Percentiles rank a stretch among this genome's conserved stretches.
These are phyloP conservation scores for Arothron firmamentum DNA, from an alignment of 2,113 vertebrate genomes.

Conservation along the genomic window DNA sequence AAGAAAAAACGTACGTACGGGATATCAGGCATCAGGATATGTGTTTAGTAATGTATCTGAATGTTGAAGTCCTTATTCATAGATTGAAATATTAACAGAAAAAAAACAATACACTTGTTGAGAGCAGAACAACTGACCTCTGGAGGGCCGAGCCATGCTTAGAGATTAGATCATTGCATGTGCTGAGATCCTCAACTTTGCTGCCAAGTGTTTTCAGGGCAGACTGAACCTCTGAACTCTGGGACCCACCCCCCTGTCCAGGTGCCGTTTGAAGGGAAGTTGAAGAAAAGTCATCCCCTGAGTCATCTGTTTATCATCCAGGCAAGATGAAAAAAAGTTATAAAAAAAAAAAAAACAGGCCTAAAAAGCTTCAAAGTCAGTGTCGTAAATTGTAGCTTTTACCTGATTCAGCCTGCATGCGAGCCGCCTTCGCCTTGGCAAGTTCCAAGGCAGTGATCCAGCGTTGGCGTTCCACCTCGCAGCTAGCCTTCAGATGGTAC, in stretches of 20 bases:
- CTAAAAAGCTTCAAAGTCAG: neutral
- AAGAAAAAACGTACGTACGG: neutral
- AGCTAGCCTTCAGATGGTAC: constrained; percentile 94
- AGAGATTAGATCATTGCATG: constrained; percentile 95
- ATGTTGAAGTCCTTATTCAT: constrained; percentile 79
- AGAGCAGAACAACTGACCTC: constrained; percentile 57
- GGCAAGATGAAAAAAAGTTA: neutral
- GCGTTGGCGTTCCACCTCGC: constrained; percentile 93
- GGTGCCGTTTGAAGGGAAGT: constrained; percentile 64
- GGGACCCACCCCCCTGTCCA: constrained; percentile 70
- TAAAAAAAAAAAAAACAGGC: too few relatives aligned
- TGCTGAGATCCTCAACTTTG: constrained; percentile 94
- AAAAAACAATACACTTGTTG: neutral
- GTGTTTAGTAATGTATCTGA: neutral
- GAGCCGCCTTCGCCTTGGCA: constrained; percentile 92
- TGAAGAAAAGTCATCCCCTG: constrained; percentile 82
- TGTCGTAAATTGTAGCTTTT: constrained; percentile 16
- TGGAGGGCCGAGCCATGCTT: constrained; percentile 96
- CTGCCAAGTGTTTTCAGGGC: constrained; percentile 85
- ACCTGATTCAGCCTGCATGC: constrained; percentile 94
- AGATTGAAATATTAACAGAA: neutral
- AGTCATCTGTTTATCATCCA: constrained; percentile 83
- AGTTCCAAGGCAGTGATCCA: constrained; percentile 96
- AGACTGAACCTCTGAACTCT: constrained; percentile 87
- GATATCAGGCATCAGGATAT: constrained; percentile 52